These are phyloP conservation scores for Agonopterix heracliana DNA, from an alignment of 2,888 invertebrate genomes.

Conservation along the genomic window DNA sequence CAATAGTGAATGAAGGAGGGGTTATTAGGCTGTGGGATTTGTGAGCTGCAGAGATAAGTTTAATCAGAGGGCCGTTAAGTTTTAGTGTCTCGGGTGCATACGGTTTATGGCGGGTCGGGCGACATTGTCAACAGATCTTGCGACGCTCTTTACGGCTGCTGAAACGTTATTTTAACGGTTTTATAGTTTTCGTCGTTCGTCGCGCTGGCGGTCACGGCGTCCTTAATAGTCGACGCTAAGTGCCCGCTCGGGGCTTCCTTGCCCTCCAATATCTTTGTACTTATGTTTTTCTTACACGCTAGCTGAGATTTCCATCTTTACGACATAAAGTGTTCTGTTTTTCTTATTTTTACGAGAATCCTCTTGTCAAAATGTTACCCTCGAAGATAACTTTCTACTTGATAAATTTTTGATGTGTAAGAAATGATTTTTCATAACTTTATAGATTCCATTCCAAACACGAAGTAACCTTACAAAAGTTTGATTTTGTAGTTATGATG, in stretches of 20 bases:
- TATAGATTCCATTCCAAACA: too few relatives aligned
- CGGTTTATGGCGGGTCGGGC: constrained; percentile 69
- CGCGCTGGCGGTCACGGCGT: constrained; percentile 68
- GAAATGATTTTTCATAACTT: too few relatives aligned
- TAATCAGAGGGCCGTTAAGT: constrained; percentile 73
- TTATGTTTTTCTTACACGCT: constrained; percentile 58
- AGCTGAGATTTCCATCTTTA: constrained; percentile 67
- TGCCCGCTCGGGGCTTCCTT: constrained; percentile 67
- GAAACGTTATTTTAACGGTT: constrained; percentile 76
- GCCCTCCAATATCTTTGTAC: constrained; percentile 56
- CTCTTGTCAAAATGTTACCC: too few relatives aligned
- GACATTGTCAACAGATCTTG: constrained; percentile 76
- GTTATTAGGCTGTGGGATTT: constrained; percentile 63
- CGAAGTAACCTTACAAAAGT: too few relatives aligned
- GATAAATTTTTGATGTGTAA: too few relatives aligned
- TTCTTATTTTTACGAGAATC: constrained; percentile 18
- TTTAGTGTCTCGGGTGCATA: constrained; percentile 71
- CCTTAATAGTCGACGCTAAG: constrained; percentile 72
- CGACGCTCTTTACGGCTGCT: constrained; percentile 74
- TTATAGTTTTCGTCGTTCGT: constrained; percentile 74
- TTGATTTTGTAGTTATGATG: too few relatives aligned
- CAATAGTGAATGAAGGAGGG: constrained; percentile 27
- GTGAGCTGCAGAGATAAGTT: constrained; percentile 63
- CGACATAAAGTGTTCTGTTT: constrained; percentile 53
- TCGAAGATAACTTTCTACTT: too few relatives aligned